Base-by-base conservation (phyloP, 2,113 vertebrate genomes). In the Oreotrochilus melanogaster region DNA sequence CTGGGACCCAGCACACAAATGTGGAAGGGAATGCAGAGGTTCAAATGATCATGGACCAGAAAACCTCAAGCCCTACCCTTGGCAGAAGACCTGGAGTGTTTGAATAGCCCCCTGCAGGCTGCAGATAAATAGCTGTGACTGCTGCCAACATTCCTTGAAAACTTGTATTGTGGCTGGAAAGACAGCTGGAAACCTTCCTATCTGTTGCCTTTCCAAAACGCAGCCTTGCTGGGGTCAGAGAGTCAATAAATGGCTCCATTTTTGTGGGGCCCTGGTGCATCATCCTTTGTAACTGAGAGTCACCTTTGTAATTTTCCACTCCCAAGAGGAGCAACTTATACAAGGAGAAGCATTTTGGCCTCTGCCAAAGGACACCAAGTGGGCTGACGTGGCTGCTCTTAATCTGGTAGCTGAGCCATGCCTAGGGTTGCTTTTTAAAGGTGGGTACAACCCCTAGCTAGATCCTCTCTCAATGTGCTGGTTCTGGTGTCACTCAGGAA, bases 231-330 rank as follows among this genome's bases (percentile, higher is more conserved):
- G 18, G 7, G 30, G 79, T 17, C 2, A 0, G 11, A 7, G 18
- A 75, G 45, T 11, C 73, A 78, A 53, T 84, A 87, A 84, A 78
- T 50, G 76, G 62, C 50, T 50, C 62, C 42, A 1, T 62, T 58
- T 81, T 69, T 88, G 22, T 0, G 0, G 50, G 71, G 73, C 45
- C 57, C 80, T 69, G 70, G 50, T 95, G 15, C 93, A 92, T 95
- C 95, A 95, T 89, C 93, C 71, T 87, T 97, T 96, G 95, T 97
- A 96, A 96, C 93, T 86, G 87, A 78, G 94, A 95, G 71, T 88
- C 96, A 96, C 91, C 93, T 96, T 75, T 61, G 74, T 76, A 43
- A 95, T 88, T 94, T 96, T 97, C 94, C 94, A 86, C 70, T 61
- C 48, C 31, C 30, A 10, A 53, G 35, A 86, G 73, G 86, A 87